Evolutionary conservation across 2,797 vertebrate species (phyloP), one percentile per base, ranked within the genome.

Genomic region (Distichodus sexfasciatus): DNA sequence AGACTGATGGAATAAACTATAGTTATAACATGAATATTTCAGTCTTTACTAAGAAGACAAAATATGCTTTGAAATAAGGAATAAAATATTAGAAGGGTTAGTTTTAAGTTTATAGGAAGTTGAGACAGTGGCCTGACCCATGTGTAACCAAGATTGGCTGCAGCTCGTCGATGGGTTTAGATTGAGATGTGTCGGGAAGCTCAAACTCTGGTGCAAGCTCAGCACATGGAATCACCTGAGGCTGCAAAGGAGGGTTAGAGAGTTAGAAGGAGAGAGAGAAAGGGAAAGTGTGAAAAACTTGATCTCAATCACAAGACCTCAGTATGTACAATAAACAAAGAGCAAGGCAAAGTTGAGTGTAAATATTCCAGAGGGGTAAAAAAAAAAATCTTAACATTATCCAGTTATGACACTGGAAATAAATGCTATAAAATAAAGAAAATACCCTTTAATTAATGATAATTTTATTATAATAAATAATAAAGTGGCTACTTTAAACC

Each of bases 211-310:
- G 83, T 3, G 87, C 75, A 58, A 88, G 89, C 0, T 89, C 87
- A 29, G 90, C 87, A 44, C 87, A 89, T 0, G 91, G 89, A 59
- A 78, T 76, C 12, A 87, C 85, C 86, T 91, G 86, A 72, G 65
- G 79, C 76, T 79, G 67, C 15, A 5, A 33, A 59, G 64, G 38
- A 59, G 3, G 50, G 2, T 4, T 5, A 57, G 1, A 41, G 38
- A 44, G 12, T 23, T 11, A 5, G 12, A 53, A 29, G 10, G 15
- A 43, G 14, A 23, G 2, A 11, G 11, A 8, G 9, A 48, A 4
- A 59, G 26, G 59, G 24, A 66, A 8, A 24, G 19, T 51, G 8
- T 46, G 29, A 33, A 55, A 61, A 35, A 19, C 8, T 2, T 23
- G 9, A 24, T 6, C 3, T 12, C 47, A 50, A 26, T 7, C 47